phyloP scores from a whole-genome alignment of 1,140 invertebrate genomes.

The Pachypsylla venusta region DNA sequence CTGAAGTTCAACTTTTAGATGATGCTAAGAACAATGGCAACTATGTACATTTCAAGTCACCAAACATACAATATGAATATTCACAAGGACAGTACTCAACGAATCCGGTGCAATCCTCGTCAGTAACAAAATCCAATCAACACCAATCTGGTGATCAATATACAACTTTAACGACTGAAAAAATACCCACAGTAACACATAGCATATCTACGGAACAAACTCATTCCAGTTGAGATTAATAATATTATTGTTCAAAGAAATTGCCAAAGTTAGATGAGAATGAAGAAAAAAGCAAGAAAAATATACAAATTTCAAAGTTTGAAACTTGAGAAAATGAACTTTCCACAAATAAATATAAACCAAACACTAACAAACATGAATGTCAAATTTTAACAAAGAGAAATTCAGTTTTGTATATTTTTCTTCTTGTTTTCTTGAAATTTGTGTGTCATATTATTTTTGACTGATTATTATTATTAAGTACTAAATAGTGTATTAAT shows the following conservation, averaged over 20 bases:
- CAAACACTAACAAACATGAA: too few species aligned
- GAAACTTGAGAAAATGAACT: too few species aligned
- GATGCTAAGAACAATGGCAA: background rate
- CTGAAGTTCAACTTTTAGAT: background rate
- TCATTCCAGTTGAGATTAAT: background rate
- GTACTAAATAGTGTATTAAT: too few species aligned
- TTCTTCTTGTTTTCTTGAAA: background rate
- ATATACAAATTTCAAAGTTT: background rate
- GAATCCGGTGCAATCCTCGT: too few species aligned
- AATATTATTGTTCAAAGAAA: background rate
- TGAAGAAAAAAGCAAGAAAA: background rate
- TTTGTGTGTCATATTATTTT: conserved; percentile 9
- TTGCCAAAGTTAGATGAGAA: conserved; percentile 2
- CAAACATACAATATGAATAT: conserved; percentile 1
- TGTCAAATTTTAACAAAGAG: too few species aligned
- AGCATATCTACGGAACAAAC: background rate
- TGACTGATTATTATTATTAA: conserved; percentile 2
- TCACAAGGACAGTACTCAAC: conserved; percentile 2
- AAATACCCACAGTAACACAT: background rate
- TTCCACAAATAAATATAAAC: too few species aligned
- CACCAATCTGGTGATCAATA: conserved; percentile 1
- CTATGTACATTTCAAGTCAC: background rate
- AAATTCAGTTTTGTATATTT: background rate
- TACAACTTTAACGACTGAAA: background rate
- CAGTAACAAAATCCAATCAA: background rate